Base-by-base conservation (phyloP, 2,888 invertebrate genomes). In the Drosophila subsilvestris region DNA sequence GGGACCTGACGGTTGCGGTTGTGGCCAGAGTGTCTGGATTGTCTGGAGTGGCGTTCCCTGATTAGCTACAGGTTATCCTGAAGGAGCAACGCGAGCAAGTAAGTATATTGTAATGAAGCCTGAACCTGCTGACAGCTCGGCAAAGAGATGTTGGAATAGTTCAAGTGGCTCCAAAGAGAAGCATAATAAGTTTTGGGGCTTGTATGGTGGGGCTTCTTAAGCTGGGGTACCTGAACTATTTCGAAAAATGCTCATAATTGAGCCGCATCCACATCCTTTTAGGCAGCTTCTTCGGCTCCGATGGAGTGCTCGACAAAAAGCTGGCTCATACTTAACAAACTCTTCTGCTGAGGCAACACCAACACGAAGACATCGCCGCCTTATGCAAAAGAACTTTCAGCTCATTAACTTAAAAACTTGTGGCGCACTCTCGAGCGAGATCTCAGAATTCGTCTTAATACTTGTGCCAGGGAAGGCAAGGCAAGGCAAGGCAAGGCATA, bases 381-480 rank as follows among this genome's bases (percentile, higher is more conserved):
- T 49, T n/a, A 37, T 51, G 43, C 12, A n/a, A 37, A 17, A 20
- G 20, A 71, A 78, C 63, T 68, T 87, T 58, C 51, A 75, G 73
- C 63, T 88, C 85, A 81, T 86, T 80, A 75, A 72, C 51, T 69
- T 68, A 58, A 78, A 70, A 76, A 85, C 66, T 72, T 58, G 71
- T 69, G 68, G 63, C 58, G 76, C 25, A 25, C 79, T 75, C 87
- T 84, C 75, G 71, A 63, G 78, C 48, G 20, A 29, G 58, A 45
- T 59, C 71, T 68, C 55, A 53, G 45, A 54, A 32, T 55, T 69
- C 45, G 69, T 12, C 53, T 75, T 56, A 69, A 67, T 43, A 70
- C 75, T 37, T 17, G n/a, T 37, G 44, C 20, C 47, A 37, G n/a
- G 48, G 20, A 58, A 25, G 25, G 1, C 5, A 25, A 25, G 25